Evolutionary conservation across 2,113 vertebrate genomes (phyloP), one percentile per base, ranked within the genome.

Genomic region (Notechis scutatus): DNA sequence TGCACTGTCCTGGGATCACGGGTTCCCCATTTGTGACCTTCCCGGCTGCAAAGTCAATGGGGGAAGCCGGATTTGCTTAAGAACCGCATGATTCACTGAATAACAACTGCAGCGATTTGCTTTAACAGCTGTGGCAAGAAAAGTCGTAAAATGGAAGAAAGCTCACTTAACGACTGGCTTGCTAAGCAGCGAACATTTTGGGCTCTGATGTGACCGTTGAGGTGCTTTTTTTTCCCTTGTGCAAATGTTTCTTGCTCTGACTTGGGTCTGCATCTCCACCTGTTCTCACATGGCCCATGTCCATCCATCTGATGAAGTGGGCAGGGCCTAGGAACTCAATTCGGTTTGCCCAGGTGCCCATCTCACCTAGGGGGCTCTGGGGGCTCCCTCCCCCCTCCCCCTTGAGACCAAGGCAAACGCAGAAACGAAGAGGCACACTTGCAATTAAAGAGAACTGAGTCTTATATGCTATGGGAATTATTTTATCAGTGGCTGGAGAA

Each of bases 271-370:
- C 47, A 50, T 50, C 47, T 50, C 47, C 47, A 15, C 18, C 64
- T 7, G 14, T 61, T 11, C 57, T 9, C 5, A 0, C 1, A 2
- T 3, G 0, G 12, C n/a, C 64, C 4, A 6, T 18, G 5, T 2
- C 64, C 64, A 2, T 3, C 64, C n/a, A 5, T 6, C 64, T 18
- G 11, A n/a, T n/a, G n/a, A 34, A 74, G 64, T 3, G 64, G 64
- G 64, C 12, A 1, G 15, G 2, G n/a, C n/a, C 14, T 15, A 14
- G 4, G 61, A n/a, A 56, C 6, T 23, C 21, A 52, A 6, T 57
- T 21, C 4, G 4, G 12, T 29, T 64, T 29, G 29, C 61, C 10
- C 61, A 64, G 29, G 26, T 10, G 29, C 29, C 64, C 29, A 61
- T 29, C 24, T 61, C 59, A 1, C 59, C 5, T 8, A 10, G 1